These are phyloP conservation scores for Calliopsis andreniformis DNA, from an alignment of 1,140 invertebrate species.

Conservation along the genomic window DNA sequence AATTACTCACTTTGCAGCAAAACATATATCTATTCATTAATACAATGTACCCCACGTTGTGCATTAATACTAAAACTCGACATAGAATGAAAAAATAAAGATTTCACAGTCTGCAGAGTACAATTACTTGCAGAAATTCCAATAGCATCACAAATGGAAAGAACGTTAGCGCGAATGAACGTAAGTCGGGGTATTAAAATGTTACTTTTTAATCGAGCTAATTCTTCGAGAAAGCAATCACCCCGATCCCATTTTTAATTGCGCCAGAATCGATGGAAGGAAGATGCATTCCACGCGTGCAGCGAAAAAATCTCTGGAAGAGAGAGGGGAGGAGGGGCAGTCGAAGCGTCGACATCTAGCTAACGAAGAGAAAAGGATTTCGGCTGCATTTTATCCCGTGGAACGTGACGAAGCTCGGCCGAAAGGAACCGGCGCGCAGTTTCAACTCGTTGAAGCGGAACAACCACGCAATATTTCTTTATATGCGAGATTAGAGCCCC, in stretches of 20 bases:
- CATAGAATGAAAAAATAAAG: no score
- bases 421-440: conserved; percentile 28
- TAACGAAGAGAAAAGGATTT: conserved; percentile 22
- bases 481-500: conserved; percentile 27
- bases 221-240: no score
- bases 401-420: conserved; percentile 19
- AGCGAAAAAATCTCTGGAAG: background rate
- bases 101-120: no score
- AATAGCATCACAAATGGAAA: no score
- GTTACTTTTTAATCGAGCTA: background rate
- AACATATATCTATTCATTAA: no score
- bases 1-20: no score
- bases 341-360: background rate
- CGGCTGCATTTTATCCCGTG: conserved; percentile 4
- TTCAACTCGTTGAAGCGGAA: conserved; percentile 41
- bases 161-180: no score
- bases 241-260: background rate
- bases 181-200: background rate
- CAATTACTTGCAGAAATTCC: no score
- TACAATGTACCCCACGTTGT: no score
- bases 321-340: background rate
- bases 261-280: background rate
- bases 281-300: background rate
- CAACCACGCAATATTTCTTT: conserved; percentile 40
- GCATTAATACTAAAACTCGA: no score